Percentiles rank a stretch among this genome's conserved stretches.
These are phyloP conservation scores for Rachycentron canadum DNA, from an alignment of 2,797 vertebrate species.

Conservation along the genomic window DNA sequence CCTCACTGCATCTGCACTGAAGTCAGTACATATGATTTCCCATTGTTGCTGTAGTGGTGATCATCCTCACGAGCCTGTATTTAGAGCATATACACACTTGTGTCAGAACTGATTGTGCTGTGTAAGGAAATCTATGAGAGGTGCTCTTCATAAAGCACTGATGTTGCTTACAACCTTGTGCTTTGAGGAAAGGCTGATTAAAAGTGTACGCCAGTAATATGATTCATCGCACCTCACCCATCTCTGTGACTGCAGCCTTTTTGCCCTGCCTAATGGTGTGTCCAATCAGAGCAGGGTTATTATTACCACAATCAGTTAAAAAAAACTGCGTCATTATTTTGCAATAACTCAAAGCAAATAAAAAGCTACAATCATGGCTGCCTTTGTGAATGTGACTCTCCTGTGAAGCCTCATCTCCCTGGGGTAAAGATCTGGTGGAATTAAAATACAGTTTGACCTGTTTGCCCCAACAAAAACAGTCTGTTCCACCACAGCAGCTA, in stretches of 20 bases:
- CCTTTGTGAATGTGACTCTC: not conserved
- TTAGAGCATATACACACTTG: not conserved
- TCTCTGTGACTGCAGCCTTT: not conserved
- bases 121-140: not conserved
- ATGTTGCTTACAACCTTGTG: not conserved
- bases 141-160: not conserved
- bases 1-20: not conserved
- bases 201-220: not conserved
- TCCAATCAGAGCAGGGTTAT: not conserved
- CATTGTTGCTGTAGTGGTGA: not conserved
- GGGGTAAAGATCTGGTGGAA: not conserved
- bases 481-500: constrained; percentile 38
- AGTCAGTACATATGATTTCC: not conserved
- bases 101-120: not conserved
- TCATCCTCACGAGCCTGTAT: not conserved
- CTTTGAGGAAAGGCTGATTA: not conserved
- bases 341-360: not conserved
- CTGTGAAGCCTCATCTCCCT: not conserved
- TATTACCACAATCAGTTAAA: not conserved
- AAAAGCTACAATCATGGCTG: not conserved
- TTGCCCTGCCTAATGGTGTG: not conserved
- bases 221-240: not conserved
- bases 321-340: not conserved
- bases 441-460: constrained; percentile 35
- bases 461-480: constrained; percentile 31